phyloP scores from a whole-genome alignment of 2,888 invertebrate genomes.

The Polydrusus cervinus region DNA sequence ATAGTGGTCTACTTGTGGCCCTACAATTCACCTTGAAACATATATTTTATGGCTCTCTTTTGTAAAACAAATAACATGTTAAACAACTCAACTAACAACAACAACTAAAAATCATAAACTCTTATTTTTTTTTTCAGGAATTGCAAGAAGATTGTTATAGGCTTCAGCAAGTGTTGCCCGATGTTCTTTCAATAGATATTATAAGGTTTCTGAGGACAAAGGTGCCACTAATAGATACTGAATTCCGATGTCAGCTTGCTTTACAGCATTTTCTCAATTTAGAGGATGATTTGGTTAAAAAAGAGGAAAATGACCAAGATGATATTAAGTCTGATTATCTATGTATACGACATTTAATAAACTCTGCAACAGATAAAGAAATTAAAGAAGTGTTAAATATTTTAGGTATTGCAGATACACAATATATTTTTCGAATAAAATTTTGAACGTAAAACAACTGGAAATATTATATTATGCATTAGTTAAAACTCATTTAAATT shows the following conservation, averaged over 20 bases:
- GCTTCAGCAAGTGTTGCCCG: slow-evolving; percentile 7
- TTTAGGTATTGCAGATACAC: slow-evolving; percentile 12
- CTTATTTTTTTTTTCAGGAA: slow-evolving; percentile 10
- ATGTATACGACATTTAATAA: slow-evolving; percentile 21
- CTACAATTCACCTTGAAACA: too few relatives aligned
- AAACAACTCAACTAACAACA: too few relatives aligned
- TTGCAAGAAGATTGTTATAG: slow-evolving; percentile 26
- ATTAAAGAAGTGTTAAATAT: slow-evolving; percentile 9
- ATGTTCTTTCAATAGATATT: not conserved
- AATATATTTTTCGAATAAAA: too few relatives aligned
- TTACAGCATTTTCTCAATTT: slow-evolving; percentile 19
- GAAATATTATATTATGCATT: too few relatives aligned
- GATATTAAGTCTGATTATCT: slow-evolving; percentile 13
- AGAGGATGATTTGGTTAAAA: not conserved
- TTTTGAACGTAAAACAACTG: too few relatives aligned
- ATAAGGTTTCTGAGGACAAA: slow-evolving; percentile 19
- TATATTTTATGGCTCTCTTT: too few relatives aligned
- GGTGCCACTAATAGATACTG: slow-evolving; percentile 3
- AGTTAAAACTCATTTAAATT: too few relatives aligned
- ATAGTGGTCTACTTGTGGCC: too few relatives aligned
- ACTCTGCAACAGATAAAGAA: slow-evolving; percentile 7
- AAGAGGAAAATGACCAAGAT: not conserved
- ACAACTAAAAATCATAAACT: not conserved
- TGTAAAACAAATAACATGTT: too few relatives aligned
- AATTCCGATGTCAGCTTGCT: slow-evolving; percentile 22